Base-by-base conservation (phyloP, 2,113 vertebrate species). In the Dicerorhinus sumatrensis region DNA sequence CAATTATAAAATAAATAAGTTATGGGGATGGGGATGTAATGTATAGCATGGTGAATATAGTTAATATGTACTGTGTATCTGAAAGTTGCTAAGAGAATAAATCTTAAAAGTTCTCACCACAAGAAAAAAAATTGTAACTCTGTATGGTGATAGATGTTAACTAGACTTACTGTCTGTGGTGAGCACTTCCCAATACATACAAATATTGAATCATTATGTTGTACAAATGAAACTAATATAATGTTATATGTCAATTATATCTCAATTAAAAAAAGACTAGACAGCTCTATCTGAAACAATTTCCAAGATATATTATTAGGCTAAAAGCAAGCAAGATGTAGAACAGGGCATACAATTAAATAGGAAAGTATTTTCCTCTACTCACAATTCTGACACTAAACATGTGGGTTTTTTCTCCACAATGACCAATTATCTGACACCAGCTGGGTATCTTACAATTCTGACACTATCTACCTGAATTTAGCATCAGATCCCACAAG, bases 281-380 rank as follows among this genome's bases (percentile, higher is more conserved):
- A 73, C 3, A 93, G 54, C 18, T 36, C n/a, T 18, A 88, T 62
- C 48, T 87, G 69, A 97, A 97, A 95, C 29, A 75, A 94, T 92
- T 83, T 69, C 85, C 27, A 81, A 73, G 48, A 90, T 25, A 87
- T 39, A 62, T 0, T 54, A 17, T n/a, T 93, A 79, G 65, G 42
- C 80, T 63, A 81, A 91, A 89, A 85, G 58, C 88, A 83, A 75
- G 9, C 2, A 89, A 81, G 25, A 69, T 63, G 21, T 13, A 92
- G 39, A 51, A 79, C 39, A 87, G 12, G 4, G 17, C 33, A 14
- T 36, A 58, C 1, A 72, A 7, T 23, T 60, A 76, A 75, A 85
- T 8, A 70, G 9, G 42, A 70, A 75, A 85, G 36, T 76, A 56
- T n/a, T 86, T 79, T 58, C 92, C 48, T 58, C 62, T 58, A 65